Conservation (phyloP, 92 coral and sea anemone species). For the Paragorgia papillata region DNA sequence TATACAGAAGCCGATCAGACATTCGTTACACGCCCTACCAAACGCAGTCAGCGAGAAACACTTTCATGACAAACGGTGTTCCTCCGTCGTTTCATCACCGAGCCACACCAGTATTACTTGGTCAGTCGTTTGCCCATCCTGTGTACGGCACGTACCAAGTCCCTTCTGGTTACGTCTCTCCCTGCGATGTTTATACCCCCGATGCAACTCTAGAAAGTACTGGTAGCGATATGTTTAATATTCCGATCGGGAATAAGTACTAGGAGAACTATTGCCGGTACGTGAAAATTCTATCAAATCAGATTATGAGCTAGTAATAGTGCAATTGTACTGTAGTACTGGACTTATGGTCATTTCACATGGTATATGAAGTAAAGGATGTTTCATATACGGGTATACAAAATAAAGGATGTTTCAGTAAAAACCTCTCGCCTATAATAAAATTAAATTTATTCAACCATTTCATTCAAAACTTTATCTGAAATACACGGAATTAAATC, state of each 20-base stretch:
- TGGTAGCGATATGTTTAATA: constrained; percentile 33
- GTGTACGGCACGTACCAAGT: constrained; percentile 42
- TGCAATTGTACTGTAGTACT: too few relatives aligned
- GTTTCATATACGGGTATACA: too few relatives aligned
- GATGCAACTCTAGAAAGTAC: constrained; percentile 24
- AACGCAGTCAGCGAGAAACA: constrained; percentile 24
- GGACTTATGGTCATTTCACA: too few relatives aligned
- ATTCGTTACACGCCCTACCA: constrained; percentile 36
- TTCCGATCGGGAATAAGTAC: constrained; percentile 33
- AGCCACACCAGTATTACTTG: constrained; percentile 39
- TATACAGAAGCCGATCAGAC: constrained; percentile 37
- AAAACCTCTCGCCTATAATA: too few relatives aligned
- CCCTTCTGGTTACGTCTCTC: constrained; percentile 37
- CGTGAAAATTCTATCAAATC: background rate
- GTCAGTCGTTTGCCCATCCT: constrained; percentile 43
- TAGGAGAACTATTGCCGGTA: background rate
- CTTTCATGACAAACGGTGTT: constrained; percentile 25
- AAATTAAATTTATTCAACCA: too few relatives aligned
- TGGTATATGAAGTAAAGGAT: too few relatives aligned
- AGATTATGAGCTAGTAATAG: too few relatives aligned
- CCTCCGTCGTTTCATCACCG: constrained; percentile 40
- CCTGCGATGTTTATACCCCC: constrained; percentile 35
- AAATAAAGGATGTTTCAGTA: too few relatives aligned
- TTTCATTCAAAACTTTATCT: too few relatives aligned
- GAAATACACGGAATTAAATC: too few relatives aligned